phyloP scores from a whole-genome alignment of 1,140 invertebrate species.

The Eriocheir sinensis region DNA sequence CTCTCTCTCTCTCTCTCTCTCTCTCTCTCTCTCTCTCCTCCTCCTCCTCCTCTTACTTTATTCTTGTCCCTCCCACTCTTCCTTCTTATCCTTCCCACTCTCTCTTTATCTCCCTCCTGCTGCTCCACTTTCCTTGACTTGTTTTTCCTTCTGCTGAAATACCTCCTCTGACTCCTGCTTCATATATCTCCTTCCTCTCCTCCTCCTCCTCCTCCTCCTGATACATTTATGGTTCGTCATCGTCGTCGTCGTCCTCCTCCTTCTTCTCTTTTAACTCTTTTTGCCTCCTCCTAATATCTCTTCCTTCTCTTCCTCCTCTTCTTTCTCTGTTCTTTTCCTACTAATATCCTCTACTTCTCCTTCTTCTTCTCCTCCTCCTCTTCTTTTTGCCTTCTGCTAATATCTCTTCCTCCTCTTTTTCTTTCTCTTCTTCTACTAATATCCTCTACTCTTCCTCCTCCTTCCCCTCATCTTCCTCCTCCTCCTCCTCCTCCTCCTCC shows the following conservation, averaged over 20 bases:
- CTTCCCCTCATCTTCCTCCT: background rate
- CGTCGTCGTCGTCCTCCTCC: too few relatives aligned
- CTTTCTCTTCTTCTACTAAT: too few relatives aligned
- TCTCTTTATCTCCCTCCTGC: background rate
- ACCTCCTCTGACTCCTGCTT: too few relatives aligned
- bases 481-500: background rate
- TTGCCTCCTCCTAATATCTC: too few relatives aligned
- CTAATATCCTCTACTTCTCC: background rate
- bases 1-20: background rate
- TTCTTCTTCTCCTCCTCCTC: background rate
- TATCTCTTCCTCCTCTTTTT: background rate
- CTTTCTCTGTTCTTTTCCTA: background rate
- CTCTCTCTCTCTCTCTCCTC: too few relatives aligned
- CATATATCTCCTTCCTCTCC: background rate
- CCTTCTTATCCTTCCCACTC: background rate
- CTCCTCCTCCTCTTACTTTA: too few relatives aligned
- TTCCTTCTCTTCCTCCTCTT: background rate
- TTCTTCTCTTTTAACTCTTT: background rate
- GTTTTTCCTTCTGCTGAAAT: too few relatives aligned
- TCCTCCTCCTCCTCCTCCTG: background rate
- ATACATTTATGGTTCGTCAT: too few relatives aligned
- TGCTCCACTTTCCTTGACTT: too few relatives aligned
- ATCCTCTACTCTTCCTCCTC: too few relatives aligned
- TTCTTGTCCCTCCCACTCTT: background rate
- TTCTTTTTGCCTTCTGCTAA: too few relatives aligned